These are phyloP conservation scores for Reticulitermes lucifugus DNA, from an alignment of 2,888 invertebrate species.

Conservation along the genomic window DNA sequence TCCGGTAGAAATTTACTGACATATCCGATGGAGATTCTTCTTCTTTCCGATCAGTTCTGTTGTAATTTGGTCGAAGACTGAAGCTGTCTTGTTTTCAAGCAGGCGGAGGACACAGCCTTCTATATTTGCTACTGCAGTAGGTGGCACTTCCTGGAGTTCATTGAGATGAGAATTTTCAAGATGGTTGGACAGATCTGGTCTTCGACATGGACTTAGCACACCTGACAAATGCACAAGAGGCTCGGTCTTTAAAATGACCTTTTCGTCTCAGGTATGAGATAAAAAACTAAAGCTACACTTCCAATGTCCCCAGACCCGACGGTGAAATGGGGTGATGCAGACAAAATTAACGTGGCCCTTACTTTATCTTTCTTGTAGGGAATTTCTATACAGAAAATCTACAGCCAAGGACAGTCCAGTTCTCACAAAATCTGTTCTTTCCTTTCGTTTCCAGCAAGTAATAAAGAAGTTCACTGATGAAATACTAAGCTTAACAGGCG, in stretches of 20 bases:
- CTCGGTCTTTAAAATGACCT: neutral
- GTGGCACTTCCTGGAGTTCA: too few relatives aligned
- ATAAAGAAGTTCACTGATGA: conserved; percentile 9
- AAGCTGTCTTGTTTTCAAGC: too few relatives aligned
- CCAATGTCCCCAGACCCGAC: neutral
- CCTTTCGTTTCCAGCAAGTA: neutral
- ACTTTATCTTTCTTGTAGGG: neutral
- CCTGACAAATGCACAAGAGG: neutral
- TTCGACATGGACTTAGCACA: too few relatives aligned
- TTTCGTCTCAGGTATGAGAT: conserved; percentile 1
- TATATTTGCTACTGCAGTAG: too few relatives aligned
- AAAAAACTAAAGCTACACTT: neutral
- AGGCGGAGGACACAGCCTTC: too few relatives aligned
- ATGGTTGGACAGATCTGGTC: too few relatives aligned
- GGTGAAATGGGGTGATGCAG: neutral
- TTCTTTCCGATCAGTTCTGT: too few relatives aligned
- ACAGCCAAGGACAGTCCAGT: neutral
- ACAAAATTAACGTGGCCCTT: neutral
- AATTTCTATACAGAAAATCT: neutral
- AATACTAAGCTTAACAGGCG: neutral
- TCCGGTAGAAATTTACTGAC: too few relatives aligned
- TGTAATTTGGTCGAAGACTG: too few relatives aligned
- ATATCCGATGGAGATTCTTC: too few relatives aligned
- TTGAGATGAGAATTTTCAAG: too few relatives aligned
- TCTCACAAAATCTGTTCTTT: neutral